Evolutionary conservation across 1,140 invertebrate genomes (phyloP).

Genomic region (Drosophila murphyi): DNA sequence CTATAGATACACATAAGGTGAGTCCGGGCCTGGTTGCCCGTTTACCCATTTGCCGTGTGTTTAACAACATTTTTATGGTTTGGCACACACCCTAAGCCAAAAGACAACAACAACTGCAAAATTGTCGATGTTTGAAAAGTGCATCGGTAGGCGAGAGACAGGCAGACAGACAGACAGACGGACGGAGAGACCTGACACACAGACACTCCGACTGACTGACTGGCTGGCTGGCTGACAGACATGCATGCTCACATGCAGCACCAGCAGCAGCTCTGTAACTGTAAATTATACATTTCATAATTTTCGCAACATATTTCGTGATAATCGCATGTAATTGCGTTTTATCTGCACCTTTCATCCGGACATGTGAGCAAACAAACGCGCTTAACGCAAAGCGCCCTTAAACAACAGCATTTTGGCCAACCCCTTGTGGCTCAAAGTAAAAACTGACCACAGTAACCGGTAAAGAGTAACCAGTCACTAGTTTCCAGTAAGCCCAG

Average conservation of each 20-base stretch:
- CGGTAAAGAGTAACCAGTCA: constrained; percentile 14
- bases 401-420: constrained; percentile 35
- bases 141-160: constrained; percentile 38
- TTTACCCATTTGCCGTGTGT: constrained; percentile 48
- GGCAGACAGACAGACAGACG: constrained; percentile 4
- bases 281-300: constrained; percentile 84
- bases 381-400: constrained; percentile 50
- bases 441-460: constrained; percentile 32
- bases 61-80: constrained; percentile 84
- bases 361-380: constrained; percentile 78
- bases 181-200: no score
- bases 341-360: constrained; percentile 84
- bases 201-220: neutral
- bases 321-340: constrained; percentile 84
- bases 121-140: constrained; percentile 46
- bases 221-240: constrained; percentile 1
- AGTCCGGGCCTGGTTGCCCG: constrained; percentile 5
- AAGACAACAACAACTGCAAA: constrained; percentile 32
- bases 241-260: constrained; percentile 3
- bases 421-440: constrained; percentile 31
- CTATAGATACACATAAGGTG: neutral
- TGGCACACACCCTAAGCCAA: constrained; percentile 81
- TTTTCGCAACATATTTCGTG: constrained; percentile 80
- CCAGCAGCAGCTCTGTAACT: constrained; percentile 61
- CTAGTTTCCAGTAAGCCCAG: constrained; percentile 6